phyloP scores from a whole-genome alignment of 2,797 vertebrate species.

The Garrulus glandarius region DNA sequence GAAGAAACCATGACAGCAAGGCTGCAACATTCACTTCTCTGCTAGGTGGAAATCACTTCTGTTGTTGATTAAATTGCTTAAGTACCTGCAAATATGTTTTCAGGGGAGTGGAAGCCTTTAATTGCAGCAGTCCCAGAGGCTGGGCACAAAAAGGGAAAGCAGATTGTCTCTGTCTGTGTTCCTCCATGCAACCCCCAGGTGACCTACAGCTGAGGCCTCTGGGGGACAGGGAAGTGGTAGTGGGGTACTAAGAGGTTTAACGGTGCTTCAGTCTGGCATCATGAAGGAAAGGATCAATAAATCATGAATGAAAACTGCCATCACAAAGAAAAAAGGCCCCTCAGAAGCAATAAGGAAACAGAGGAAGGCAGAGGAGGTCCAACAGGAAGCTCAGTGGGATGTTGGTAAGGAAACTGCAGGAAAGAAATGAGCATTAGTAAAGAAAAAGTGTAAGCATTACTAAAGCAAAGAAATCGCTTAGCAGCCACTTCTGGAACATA shows the following conservation, averaged over 20 bases:
- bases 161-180: not conserved
- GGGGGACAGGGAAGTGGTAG: not conserved
- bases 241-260: not conserved
- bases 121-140: not conserved
- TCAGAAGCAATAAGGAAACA: not conserved
- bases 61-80: conserved; percentile 37
- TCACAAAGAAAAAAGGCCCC: not conserved
- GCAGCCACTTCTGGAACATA: not conserved
- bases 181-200: not conserved
- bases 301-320: not conserved
- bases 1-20: not conserved
- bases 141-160: not conserved
- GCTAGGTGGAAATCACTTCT: not conserved
- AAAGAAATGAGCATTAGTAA: not conserved
- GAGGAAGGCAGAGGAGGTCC: not conserved
- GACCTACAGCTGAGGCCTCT: not conserved
- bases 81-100: conserved; percentile 29
- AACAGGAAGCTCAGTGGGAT: not conserved
- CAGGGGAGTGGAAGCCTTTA: not conserved
- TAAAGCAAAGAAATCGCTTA: not conserved
- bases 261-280: not conserved
- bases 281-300: not conserved
- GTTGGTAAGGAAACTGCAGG: not conserved
- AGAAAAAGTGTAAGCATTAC: not conserved
- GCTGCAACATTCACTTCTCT: not conserved